These are phyloP conservation scores for Cerceris rybyensis DNA, from an alignment of 2,888 invertebrate species.

Conservation along the genomic window DNA sequence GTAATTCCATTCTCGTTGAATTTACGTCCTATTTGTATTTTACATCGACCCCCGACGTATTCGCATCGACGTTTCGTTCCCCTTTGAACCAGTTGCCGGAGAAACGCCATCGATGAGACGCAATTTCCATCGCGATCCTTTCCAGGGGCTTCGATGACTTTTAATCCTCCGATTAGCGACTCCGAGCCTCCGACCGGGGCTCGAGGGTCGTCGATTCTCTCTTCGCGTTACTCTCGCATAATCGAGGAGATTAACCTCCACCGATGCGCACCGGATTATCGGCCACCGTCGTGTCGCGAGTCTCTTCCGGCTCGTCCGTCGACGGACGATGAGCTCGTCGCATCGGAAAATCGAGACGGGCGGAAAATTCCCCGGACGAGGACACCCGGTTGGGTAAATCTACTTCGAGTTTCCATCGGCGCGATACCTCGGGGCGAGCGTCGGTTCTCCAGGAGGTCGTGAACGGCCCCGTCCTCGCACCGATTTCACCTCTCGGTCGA, in stretches of 20 bases:
- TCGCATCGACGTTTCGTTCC: neutral
- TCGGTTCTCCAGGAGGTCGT: too few relatives aligned
- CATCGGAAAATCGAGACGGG: too few relatives aligned
- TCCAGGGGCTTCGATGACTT: neutral
- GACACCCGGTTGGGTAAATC: too few relatives aligned
- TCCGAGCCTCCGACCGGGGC: neutral
- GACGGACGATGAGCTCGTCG: too few relatives aligned
- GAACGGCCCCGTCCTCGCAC: too few relatives aligned
- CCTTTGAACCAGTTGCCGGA: neutral
- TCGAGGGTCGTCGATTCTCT: conserved; percentile 21
- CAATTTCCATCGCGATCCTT: neutral
- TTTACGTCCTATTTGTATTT: conserved; percentile 9
- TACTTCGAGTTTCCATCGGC: too few relatives aligned
- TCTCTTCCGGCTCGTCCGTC: too few relatives aligned
- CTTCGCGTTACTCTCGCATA: conserved; percentile 15
- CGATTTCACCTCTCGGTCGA: too few relatives aligned
- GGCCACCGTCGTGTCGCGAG: conserved; percentile 1
- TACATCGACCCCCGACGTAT: neutral
- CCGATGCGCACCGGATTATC: conserved; percentile 24
- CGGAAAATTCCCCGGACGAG: too few relatives aligned
- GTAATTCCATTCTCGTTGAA: conserved; percentile 12
- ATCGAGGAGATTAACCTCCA: conserved; percentile 40
- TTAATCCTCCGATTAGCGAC: conserved; percentile 2
- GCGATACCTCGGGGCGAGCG: too few relatives aligned
- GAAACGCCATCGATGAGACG: too few relatives aligned